Conservation (phyloP, 30 jellyfish, hydroid and myxozoan genomes). For the Catostylus mosaicus region DNA sequence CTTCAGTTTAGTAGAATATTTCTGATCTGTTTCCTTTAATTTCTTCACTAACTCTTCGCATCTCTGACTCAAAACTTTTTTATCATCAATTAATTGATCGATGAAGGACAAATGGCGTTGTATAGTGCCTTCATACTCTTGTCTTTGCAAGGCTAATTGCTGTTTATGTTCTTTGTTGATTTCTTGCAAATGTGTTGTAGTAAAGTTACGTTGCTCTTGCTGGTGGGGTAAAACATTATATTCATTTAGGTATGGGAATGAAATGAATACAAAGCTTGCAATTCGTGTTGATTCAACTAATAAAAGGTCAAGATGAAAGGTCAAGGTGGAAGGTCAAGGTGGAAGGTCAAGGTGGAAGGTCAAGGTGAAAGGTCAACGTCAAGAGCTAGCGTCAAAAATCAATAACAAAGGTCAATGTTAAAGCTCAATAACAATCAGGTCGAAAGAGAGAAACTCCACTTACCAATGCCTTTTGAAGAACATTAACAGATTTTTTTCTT, state of each 20-base stretch:
- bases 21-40: slow-evolving; percentile 92
- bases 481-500: slow-evolving; percentile 73
- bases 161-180: slow-evolving; percentile 94
- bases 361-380: no score
- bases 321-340: no score
- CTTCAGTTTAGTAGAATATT: slow-evolving; percentile 81
- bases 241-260: no score
- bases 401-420: no score
- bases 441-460: no score
- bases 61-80: slow-evolving; percentile 91
- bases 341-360: no score
- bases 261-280: no score
- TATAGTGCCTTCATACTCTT: slow-evolving; percentile 93
- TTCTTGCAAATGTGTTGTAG: slow-evolving; percentile 84
- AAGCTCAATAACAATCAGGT: no score
- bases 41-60: slow-evolving; percentile 91
- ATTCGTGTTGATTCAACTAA: no score
- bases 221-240: slow-evolving; percentile 9
- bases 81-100: slow-evolving; percentile 95
- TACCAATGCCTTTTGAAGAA: slow-evolving; percentile 94
- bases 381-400: no score
- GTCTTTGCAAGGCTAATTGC: slow-evolving; percentile 84
- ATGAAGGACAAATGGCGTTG: slow-evolving; percentile 96
- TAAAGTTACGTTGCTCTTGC: slow-evolving; percentile 92
- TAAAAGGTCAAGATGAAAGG: no score